Evolutionary conservation across 2,888 invertebrate species (phyloP), one percentile per base, ranked within the genome.

Genomic region (Heliconius ethilla): DNA sequence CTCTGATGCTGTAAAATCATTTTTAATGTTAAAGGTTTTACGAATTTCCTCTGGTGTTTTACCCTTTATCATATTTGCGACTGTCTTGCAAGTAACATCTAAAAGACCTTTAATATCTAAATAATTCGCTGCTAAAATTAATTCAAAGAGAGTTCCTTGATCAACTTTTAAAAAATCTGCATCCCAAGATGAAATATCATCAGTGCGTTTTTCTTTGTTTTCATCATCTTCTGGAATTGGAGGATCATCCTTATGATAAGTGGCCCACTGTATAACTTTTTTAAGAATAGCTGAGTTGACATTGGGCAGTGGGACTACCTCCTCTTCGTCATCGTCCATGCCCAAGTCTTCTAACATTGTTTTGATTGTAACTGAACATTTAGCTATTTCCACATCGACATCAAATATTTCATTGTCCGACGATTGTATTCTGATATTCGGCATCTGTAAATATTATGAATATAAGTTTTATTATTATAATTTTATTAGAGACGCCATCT

Each of bases 151-250:
- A 1, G 99, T 99, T 79, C 98, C 99, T 90, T 99, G 99, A 90
- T 99, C 99, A 55, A 99, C 99, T 95, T 99, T 99, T 13, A 99
- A 94, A 88, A 99, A 99, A 90, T 99, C 99, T 0, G 99, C 98
- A 95, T 99, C 99, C 99, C 99, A 99, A 0, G 98, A 98, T 37
- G 98, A 98, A 83, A 99, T 99, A 88, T 99, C 99, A 89, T 99
- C 99, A 0, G 99, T 99, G n/a, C 99, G 95, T 87, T 99, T 99
- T 88, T 99, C 99, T 90, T 98, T 98, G 90, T 98, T 98, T 89
- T 99, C 99, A 87, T 99, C 99, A 86, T 99, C 99, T 91, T 99
- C 99, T 13, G 98, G 97, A 85, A 98, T 97, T 78, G 98, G 98
- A 37, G 99, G 98, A 90, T 99, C 99, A 87, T 99, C 97, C 92